Evolutionary conservation across 2,113 vertebrate species (phyloP).

Genomic region (Glaucidium brasilianum): DNA sequence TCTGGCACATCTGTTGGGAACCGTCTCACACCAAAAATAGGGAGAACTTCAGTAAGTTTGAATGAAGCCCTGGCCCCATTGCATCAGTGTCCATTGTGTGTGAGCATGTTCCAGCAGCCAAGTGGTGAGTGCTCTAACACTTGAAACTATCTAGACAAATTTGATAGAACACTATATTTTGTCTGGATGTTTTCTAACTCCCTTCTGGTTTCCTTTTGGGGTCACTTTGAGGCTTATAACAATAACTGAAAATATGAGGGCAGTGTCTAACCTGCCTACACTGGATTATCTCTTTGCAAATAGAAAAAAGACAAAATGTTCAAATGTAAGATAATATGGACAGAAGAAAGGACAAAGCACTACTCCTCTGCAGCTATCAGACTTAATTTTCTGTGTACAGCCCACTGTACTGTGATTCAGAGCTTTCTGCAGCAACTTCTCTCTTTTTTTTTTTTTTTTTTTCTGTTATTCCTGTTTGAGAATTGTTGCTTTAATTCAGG

Average conservation of each 20-base stretch:
- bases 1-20: not conserved
- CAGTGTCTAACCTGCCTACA: not conserved
- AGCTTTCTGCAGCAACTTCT: not conserved
- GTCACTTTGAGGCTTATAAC: not conserved
- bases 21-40: not conserved
- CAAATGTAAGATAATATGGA: not conserved
- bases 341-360: not conserved
- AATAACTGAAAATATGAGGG: not conserved
- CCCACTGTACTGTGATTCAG: not conserved
- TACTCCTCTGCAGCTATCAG: not conserved
- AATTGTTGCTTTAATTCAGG: not conserved
- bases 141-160: not conserved
- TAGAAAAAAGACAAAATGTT: not conserved
- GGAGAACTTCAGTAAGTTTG: not conserved
- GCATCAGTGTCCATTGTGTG: not conserved
- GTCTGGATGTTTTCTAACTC: not conserved
- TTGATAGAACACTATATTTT: not conserved
- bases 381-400: not conserved
- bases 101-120: not conserved
- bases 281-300: not conserved
- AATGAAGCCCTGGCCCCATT: not conserved
- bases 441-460: not conserved
- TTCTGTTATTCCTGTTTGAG: not conserved
- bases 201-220: not conserved
- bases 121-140: not conserved